Percentiles rank a stretch among this genome's conserved stretches.
phyloP scores from a whole-genome alignment of 2,888 invertebrate genomes.

The Phania funesta region DNA sequence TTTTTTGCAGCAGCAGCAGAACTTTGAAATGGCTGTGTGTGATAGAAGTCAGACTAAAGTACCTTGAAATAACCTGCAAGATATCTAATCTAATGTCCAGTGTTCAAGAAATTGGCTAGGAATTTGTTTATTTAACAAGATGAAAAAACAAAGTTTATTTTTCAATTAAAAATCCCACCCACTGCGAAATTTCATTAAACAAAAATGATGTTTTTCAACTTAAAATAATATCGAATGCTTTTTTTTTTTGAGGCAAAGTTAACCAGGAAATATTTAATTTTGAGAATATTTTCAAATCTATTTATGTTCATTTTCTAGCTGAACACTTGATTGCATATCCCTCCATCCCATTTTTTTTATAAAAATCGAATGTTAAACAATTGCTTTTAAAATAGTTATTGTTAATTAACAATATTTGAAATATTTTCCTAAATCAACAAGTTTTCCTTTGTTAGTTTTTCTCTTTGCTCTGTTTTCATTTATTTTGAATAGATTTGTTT shows the following conservation, averaged over 20 bases:
- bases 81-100: not conserved
- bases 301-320: not conserved
- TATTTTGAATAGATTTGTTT: constrained; percentile 19
- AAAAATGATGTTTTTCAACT: too few relatives aligned
- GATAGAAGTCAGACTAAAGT: not conserved
- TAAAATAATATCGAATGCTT: too few relatives aligned
- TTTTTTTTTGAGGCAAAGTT: too few relatives aligned
- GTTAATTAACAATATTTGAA: constrained; percentile 24
- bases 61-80: constrained; percentile 60
- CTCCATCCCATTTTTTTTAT: not conserved
- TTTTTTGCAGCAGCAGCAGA: too few relatives aligned
- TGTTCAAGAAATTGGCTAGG: constrained; percentile 15
- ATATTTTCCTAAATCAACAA: constrained; percentile 56
- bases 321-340: constrained; percentile 2
- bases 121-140: constrained; percentile 7
- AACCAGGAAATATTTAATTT: not conserved
- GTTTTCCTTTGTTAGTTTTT: not conserved
- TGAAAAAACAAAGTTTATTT: not conserved
- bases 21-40: too few relatives aligned
- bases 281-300: not conserved
- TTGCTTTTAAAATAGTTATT: constrained; percentile 9
- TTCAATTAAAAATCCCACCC: constrained; percentile 16
- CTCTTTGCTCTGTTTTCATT: not conserved
- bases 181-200: constrained; percentile 5
- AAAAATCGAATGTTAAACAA: not conserved